Evolutionary conservation across 2,888 invertebrate species (phyloP).

Genomic region (Sarcophaga subvicina): DNA sequence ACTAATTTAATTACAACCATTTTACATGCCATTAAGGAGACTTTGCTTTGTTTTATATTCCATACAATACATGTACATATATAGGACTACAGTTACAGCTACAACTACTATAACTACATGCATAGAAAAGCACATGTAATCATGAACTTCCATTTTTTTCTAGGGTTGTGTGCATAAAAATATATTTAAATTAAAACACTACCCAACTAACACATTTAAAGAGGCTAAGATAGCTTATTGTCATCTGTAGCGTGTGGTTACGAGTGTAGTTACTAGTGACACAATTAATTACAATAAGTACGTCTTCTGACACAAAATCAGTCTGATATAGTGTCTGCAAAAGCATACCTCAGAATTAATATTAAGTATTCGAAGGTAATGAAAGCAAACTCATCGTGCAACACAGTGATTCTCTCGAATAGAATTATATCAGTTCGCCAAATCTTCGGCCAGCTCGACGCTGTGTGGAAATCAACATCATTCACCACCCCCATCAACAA

Average conservation of each 20-base stretch:
- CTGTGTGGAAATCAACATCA: no score
- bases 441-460: no score
- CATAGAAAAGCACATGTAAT: neutral
- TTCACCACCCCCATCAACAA: no score
- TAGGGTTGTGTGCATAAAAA: neutral
- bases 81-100: neutral
- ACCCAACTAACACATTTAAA: neutral
- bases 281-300: neutral
- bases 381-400: no score
- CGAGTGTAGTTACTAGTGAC: neutral
- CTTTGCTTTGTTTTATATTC: conserved; percentile 37
- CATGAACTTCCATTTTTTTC: neutral
- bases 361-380: no score
- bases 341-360: no score
- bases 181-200: neutral
- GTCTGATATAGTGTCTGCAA: no score
- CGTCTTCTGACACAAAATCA: no score
- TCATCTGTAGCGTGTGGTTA: neutral
- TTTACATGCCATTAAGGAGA: conserved; percentile 57
- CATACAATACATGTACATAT: neutral
- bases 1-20: conserved; percentile 67
- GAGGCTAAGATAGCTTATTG: neutral
- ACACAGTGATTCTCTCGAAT: no score
- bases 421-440: no score
- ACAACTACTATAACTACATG: neutral